These are phyloP conservation scores for Macroramphosus scolopax DNA, from an alignment of 2,797 vertebrate genomes.

Conservation along the genomic window DNA sequence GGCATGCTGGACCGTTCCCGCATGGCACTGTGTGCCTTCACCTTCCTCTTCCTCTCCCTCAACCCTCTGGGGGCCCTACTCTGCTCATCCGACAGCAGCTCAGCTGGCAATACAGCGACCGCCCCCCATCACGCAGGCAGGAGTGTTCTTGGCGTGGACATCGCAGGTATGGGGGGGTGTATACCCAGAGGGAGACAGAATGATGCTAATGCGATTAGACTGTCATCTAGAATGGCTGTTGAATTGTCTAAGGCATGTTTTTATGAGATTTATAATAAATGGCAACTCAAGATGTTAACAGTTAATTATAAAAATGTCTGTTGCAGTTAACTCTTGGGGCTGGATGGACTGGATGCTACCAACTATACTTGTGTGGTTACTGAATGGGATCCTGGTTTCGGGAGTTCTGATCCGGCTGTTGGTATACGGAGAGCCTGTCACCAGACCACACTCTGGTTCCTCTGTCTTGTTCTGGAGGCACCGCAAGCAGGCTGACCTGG, in stretches of 20 bases:
- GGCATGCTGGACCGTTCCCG: slow-evolving; percentile 96
- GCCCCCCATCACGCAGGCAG: slow-evolving; percentile 66
- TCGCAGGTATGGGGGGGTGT: slow-evolving; percentile 76
- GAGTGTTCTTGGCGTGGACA: slow-evolving; percentile 76
- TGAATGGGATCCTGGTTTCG: slow-evolving; percentile 85
- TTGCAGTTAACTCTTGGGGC: slow-evolving; percentile 74
- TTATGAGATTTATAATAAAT: neutral
- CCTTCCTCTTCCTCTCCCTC: slow-evolving; percentile 94
- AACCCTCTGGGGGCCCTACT: slow-evolving; percentile 90
- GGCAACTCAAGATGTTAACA: neutral
- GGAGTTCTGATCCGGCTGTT: slow-evolving; percentile 87
- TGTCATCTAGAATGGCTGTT: neutral
- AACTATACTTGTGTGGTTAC: slow-evolving; percentile 85
- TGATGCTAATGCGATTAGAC: no score
- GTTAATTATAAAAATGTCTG: slow-evolving; percentile 6
- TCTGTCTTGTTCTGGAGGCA: slow-evolving; percentile 96
- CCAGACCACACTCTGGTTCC: slow-evolving; percentile 89
- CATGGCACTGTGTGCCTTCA: slow-evolving; percentile 89
- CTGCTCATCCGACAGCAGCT: slow-evolving; percentile 57
- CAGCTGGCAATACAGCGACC: slow-evolving; percentile 14
- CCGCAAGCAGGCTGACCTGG: slow-evolving; percentile 93
- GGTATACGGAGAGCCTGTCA: slow-evolving; percentile 93
- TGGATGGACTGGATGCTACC: slow-evolving; percentile 93
- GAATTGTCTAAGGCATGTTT: neutral
- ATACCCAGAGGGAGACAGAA: no score